A percentile compares a stretch with the other conserved stretches of the same genome.
Conservation (phyloP, 2,797 vertebrate genomes). For the Falco biarmicus region DNA sequence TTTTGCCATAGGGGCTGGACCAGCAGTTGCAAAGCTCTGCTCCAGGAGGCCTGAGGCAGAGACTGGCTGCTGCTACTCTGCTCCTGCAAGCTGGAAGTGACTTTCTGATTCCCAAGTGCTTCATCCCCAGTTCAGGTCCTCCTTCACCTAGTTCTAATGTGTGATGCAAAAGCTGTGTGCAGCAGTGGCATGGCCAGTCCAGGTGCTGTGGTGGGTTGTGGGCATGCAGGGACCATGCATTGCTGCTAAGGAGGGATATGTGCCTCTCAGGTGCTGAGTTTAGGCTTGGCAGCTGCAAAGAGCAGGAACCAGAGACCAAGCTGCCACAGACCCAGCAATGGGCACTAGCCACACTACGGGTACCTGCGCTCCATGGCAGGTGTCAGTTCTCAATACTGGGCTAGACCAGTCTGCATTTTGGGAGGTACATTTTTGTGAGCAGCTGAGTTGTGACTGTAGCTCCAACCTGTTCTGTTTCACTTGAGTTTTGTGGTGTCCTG, state of each 20-base stretch:
- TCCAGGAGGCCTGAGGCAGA: neutral
- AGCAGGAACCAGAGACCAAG: neutral
- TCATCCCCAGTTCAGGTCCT: neutral
- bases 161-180: neutral
- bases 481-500: neutral
- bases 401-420: neutral
- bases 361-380: neutral
- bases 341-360: neutral
- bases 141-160: neutral
- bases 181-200: neutral
- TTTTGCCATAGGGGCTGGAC: neutral
- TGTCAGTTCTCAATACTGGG: accelerated
- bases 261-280: neutral
- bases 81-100: neutral
- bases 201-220: neutral
- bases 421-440: neutral
- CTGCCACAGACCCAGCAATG: neutral
- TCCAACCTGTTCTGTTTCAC: neutral
- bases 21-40: neutral
- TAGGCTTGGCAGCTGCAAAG: neutral
- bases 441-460: neutral
- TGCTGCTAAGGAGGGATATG: neutral
- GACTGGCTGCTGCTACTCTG: neutral
- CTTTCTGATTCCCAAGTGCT: neutral
- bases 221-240: neutral